These are phyloP conservation scores for Plebejus anna DNA, from an alignment of 2,888 invertebrate genomes.

Conservation along the genomic window DNA sequence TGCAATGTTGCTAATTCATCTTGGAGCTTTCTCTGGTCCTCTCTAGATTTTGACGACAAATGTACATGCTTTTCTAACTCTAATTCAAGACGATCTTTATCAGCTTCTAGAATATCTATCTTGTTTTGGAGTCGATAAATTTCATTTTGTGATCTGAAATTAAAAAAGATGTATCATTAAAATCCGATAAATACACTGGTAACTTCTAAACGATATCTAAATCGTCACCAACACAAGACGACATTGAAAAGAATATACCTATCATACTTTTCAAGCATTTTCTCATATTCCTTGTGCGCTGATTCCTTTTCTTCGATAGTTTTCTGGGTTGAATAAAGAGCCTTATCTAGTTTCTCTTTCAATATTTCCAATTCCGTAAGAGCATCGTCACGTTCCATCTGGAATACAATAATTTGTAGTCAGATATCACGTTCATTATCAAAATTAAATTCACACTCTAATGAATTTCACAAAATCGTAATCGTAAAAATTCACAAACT, in stretches of 20 bases:
- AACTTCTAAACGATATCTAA: constrained; percentile 41
- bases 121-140: constrained; percentile 93
- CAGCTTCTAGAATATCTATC: constrained; percentile 91
- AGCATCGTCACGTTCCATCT: constrained; percentile 93
- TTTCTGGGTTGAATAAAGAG: constrained; percentile 89
- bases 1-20: constrained; percentile 92
- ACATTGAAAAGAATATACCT: constrained; percentile 79
- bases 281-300: constrained; percentile 94
- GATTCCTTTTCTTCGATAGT: constrained; percentile 92
- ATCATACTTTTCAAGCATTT: constrained; percentile 95
- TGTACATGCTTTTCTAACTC: constrained; percentile 92
- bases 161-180: constrained; percentile 28
- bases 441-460: not conserved
- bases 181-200: constrained; percentile 33
- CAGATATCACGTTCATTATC: too few relatives aligned
- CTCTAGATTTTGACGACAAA: constrained; percentile 88
- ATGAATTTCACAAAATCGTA: not conserved
- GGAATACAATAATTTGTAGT: constrained; percentile 37
- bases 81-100: constrained; percentile 90
- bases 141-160: constrained; percentile 90
- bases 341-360: constrained; percentile 94
- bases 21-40: constrained; percentile 91
- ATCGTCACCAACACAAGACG: constrained; percentile 67
- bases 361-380: constrained; percentile 90
- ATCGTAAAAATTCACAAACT: not conserved